Percentiles rank a stretch among this genome's conserved stretches.
phyloP scores from a whole-genome alignment of 2,797 vertebrate genomes.

The Danio jaintianensis region DNA sequence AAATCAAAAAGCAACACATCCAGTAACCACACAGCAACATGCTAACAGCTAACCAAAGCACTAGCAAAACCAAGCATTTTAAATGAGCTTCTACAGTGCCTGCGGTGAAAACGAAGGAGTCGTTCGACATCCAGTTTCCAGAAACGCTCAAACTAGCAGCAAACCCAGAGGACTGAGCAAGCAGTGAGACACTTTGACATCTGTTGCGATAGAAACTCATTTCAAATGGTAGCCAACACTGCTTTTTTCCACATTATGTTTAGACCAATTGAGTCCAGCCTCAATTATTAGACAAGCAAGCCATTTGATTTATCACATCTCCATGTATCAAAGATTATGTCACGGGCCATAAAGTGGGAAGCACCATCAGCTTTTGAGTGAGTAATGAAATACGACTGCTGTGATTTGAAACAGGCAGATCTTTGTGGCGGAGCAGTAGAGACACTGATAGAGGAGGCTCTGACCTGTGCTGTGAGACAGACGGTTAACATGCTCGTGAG shows the following conservation, averaged over 20 bases:
- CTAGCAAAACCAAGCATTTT: too few relatives aligned
- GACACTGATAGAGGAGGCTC: constrained; percentile 2
- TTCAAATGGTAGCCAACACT: neutral
- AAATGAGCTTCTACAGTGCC: neutral
- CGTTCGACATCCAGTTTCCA: neutral
- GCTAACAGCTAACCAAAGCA: neutral
- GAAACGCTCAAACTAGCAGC: neutral
- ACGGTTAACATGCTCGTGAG: constrained; percentile 27
- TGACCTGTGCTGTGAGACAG: constrained; percentile 22
- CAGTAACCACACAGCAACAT: neutral
- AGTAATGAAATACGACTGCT: constrained; percentile 34
- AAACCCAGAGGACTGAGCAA: neutral
- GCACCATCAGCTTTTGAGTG: neutral
- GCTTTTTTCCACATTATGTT: neutral
- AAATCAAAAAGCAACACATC: neutral
- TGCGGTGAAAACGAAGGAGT: neutral
- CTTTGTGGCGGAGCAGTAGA: constrained; percentile 10
- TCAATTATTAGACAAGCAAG: constrained; percentile 17
- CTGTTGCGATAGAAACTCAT: neutral
- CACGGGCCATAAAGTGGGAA: constrained; percentile 27
- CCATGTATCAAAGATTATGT: constrained; percentile 8
- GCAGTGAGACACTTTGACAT: neutral
- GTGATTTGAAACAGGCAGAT: constrained; percentile 9
- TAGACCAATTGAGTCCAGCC: neutral
- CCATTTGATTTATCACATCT: neutral